Evolutionary conservation across 2,113 vertebrate species (phyloP), one percentile per base, ranked within the genome.

Genomic region (Rhinolophus sinicus): DNA sequence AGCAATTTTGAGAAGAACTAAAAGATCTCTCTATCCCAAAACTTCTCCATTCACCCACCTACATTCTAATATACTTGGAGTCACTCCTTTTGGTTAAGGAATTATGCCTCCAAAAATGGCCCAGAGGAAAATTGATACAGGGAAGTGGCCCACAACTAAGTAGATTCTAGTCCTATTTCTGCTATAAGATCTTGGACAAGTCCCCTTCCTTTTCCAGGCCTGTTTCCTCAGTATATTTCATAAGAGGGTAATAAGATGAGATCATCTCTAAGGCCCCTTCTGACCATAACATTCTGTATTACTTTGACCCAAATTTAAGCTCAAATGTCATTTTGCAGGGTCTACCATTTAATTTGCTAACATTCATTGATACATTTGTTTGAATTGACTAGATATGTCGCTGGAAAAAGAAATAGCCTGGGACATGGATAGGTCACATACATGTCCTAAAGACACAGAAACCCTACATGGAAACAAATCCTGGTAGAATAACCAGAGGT

Each of bases 221-320:
- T 93, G 44, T 94, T 90, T 94, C 85, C 16, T 94, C 83, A 93
- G 65, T 85, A 81, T 28, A 67, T 38, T 92, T 18, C 26, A 60
- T 54, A 88, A 96, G 9, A 24, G 44, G 26, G 14, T 35, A 76
- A 91, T 52, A 52, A 28, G 44, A 40, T 86, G 28, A 89, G 18
- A 64, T 94, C 6, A 82, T 92, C 50, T 73, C 40, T 91, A 75
- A 84, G 35, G 21, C 6, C 38, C 21, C 60, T 70, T 78, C 26
- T 92, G 47, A 82, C 81, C 30, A 60, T 87, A 89, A 85, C 56
- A 86, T 60, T 82, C 24, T 94, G 47, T 82, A 60, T 87, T 96
- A 50, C 16, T 88, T 24, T 88, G 33, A 90, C 30, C 19, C 40
- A 77, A 73, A 11, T 62, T 94, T 90, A 90, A 94, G 22, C 5